Base-by-base conservation (phyloP, 2,888 invertebrate species). In the Agapostemon virescens region DNA sequence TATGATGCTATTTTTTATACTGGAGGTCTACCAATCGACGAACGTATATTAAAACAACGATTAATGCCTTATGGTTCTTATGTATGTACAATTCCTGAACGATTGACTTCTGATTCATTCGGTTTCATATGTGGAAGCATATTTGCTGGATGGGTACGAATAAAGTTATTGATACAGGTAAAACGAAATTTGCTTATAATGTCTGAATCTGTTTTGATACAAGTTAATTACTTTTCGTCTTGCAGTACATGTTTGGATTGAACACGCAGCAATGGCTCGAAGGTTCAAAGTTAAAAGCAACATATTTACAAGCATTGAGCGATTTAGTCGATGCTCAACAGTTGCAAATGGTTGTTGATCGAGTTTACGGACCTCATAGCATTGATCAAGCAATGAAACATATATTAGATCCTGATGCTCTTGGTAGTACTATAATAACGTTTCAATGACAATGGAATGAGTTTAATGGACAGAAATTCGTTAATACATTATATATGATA, bases 341-440 rank as follows among this genome's bases (percentile, higher is more conserved):
- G 80, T 88, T 95, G 77, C 94, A 94, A 88, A 94, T 94, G 7
- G 94, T 95, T 49, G 94, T 95, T 2, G 95, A 95, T 83, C 94
- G 94, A 88, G 94, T 93, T 33, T 94, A 93, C 85, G 88, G 92
- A 2, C 93, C 93, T 40, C 92, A 93, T 74, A 93, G 93, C 83
- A 93, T 93, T 23, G 93, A 93, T 82, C 90, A 93, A 81, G 94
- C 94, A 9, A 88, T 94, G 61, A 88, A 92, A 68, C 93, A 93
- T 84, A 90, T 93, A 30, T 89, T 92, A 63, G 92, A 93, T 70
- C 90, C 90, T 1, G 90, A 93, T 77, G 91, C 93, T 38, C 92
- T 94, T 79, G 94, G 94, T 30, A 93, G 93, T 88, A 93, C 93
- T 36, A 93, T 94, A 66, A 91, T 94, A 74, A 92, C 93, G 80